Evolutionary conservation across 2,888 invertebrate species (phyloP), one percentile per base, ranked within the genome.

Genomic region (Iphiclides podalirius): DNA sequence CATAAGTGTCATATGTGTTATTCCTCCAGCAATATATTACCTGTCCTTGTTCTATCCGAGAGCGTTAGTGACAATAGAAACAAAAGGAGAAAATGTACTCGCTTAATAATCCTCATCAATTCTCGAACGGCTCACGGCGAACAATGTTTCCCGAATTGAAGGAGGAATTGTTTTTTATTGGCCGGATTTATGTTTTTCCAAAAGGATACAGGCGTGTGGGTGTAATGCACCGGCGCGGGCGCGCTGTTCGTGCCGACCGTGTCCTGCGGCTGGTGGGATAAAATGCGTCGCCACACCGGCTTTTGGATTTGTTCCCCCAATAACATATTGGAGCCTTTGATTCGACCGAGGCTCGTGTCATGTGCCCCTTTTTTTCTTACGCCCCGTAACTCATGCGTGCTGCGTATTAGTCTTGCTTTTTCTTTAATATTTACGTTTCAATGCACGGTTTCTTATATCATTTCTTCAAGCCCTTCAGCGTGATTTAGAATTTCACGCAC

Each of bases 141-240:
- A 49, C 43, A 39, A 44, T 49, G 43, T 49, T 49, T 49, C 33
- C 34, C 49, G 39, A 44, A 38, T 39, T 39, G 38, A 35, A 26
- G 39, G 42, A 43, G 43, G 26, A 44, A 39, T 49, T 49, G 49
- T 42, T 43, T 43, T 49, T 49, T 49, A 43, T 43, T 39, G 49
- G 53, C 47, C 47, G 55, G 57, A 63, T 64, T 64, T 63, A 63
- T 64, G 63, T 59, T 52, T 61, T 59, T 54, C 59, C 58, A 50
- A 57, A 60, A 59, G 58, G 58, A 58, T 56, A 55, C 52, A 52
- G 52, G 39, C 59, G 57, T 57, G 63, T 46, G 51, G 51, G 63
- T 59, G 63, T 62, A 54, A 54, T 54, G 43, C 51, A 43, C 51
- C 56, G 61, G 59, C 58, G 60, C 58, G 60, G 55, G 45, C 58